Evolutionary conservation across 2,888 invertebrate species (phyloP).

Genomic region (Therioaphis trifolii): DNA sequence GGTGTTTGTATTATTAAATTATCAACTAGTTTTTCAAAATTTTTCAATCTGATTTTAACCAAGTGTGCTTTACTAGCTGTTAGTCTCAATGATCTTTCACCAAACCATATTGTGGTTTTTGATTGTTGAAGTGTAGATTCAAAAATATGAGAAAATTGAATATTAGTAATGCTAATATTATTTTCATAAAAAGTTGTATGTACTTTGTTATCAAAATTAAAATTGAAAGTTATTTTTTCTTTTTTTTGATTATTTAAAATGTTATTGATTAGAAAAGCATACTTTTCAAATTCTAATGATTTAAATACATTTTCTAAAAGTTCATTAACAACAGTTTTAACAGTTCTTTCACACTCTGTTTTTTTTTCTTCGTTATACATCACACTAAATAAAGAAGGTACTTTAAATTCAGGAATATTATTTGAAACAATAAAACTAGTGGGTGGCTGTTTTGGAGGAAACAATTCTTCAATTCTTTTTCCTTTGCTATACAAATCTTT

Average conservation of each 20-base stretch:
- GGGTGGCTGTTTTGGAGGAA: neutral
- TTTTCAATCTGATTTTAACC: constrained; percentile 4
- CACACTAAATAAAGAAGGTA: constrained; percentile 2
- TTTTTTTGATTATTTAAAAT: constrained; percentile 8
- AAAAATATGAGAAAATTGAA: constrained; percentile 5
- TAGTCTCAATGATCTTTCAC: neutral
- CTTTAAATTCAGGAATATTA: constrained; percentile 1
- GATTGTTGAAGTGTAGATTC: neutral
- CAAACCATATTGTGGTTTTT: neutral
- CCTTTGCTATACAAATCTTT: neutral
- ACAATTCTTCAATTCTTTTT: constrained; percentile 9
- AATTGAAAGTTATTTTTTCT: neutral
- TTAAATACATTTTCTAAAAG: neutral
- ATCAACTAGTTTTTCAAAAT: constrained; percentile 9
- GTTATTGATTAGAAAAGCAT: neutral
- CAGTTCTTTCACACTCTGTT: neutral
- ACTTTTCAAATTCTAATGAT: neutral
- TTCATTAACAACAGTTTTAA: neutral
- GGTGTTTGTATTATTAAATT: neutral
- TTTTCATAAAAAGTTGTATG: constrained; percentile 1
- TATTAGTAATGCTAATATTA: neutral
- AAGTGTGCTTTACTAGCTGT: constrained; percentile 9
- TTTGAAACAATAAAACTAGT: too few relatives aligned
- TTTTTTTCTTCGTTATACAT: neutral
- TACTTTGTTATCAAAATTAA: neutral